These are phyloP conservation scores for Serinus canaria DNA, from an alignment of 2,113 vertebrate species.

Conservation along the genomic window DNA sequence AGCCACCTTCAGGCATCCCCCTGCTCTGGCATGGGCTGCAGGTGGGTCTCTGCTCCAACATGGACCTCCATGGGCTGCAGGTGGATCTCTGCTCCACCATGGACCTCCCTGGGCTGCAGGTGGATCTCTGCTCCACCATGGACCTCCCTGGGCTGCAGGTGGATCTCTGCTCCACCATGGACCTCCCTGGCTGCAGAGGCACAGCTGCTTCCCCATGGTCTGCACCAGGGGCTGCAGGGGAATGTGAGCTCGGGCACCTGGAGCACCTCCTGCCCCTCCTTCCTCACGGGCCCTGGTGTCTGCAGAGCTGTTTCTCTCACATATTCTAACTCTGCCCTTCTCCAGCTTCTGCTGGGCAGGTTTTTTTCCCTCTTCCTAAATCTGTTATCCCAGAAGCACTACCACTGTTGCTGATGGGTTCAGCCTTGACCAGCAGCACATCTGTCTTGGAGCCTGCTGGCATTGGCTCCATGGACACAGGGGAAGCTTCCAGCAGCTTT, in stretches of 20 bases:
- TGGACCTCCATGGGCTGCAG: background rate
- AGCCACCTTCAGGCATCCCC: background rate
- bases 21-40: background rate
- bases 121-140: background rate
- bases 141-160: too few relatives aligned
- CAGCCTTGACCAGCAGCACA: fast-evolving
- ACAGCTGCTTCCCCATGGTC: background rate
- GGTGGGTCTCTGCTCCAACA: background rate
- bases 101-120: background rate
- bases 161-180: too few relatives aligned
- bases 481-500: background rate
- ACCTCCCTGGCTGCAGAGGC: too few relatives aligned
- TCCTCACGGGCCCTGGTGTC: background rate
- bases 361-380: background rate
- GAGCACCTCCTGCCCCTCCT: background rate
- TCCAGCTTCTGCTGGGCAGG: background rate
- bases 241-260: background rate
- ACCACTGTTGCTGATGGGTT: background rate
- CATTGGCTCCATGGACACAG: background rate
- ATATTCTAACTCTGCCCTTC: background rate
- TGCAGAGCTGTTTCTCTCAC: background rate
- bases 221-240: background rate
- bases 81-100: background rate
- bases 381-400: background rate
- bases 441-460: background rate